These are phyloP conservation scores for Macrosoma leucophasiata DNA, from an alignment of 2,888 invertebrate species.

Conservation along the genomic window DNA sequence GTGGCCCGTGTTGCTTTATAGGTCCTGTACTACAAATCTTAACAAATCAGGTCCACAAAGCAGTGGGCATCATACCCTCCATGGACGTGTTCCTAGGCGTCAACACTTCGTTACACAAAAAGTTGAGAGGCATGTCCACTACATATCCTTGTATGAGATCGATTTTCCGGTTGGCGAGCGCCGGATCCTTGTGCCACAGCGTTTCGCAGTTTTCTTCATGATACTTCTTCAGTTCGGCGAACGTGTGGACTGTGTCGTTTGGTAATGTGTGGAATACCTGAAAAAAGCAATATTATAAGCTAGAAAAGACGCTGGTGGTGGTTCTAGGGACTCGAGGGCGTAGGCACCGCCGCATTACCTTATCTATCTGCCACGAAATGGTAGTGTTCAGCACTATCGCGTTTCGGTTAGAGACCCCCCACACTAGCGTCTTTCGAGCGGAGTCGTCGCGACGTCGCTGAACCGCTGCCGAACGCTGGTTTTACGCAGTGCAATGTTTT, in stretches of 20 bases:
- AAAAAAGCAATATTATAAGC: conserved; percentile 23
- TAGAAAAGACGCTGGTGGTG: no score
- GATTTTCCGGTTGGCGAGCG: conserved; percentile 82
- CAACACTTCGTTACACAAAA: conserved; percentile 90
- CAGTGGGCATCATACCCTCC: conserved; percentile 94
- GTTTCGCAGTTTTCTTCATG: conserved; percentile 80
- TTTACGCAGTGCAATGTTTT: no score
- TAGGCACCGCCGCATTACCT: no score
- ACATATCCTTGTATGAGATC: conserved; percentile 88
- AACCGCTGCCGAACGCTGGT: no score
- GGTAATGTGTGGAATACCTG: conserved; percentile 93
- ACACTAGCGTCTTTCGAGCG: no score
- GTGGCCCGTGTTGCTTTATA: no score
- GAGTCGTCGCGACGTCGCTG: no score
- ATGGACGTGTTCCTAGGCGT: conserved; percentile 89
- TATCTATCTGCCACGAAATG: no score
- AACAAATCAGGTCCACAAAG: conserved; percentile 87
- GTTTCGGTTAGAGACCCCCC: no score
- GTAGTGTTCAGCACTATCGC: no score
- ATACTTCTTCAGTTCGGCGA: conserved; percentile 84
- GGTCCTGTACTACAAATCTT: neutral
- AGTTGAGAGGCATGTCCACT: conserved; percentile 92
- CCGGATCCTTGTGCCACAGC: conserved; percentile 83
- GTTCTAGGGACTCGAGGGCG: no score
- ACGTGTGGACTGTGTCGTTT: conserved; percentile 85